phyloP scores from a whole-genome alignment of 1,140 invertebrate species.

The Venustaconcha ellipsiformis region DNA sequence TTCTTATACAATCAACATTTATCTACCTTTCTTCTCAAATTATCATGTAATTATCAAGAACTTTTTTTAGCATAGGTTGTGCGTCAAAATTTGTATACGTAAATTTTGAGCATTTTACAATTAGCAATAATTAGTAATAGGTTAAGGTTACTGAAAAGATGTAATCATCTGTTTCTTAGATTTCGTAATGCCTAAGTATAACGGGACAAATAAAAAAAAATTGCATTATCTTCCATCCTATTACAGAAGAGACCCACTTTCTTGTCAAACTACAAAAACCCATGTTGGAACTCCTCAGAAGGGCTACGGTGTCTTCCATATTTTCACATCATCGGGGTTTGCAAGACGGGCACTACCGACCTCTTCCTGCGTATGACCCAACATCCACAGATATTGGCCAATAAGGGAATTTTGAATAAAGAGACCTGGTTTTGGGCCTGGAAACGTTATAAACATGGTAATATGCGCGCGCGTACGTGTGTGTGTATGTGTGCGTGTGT shows the following conservation, averaged over 20 bases:
- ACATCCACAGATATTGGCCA: constrained; percentile 46
- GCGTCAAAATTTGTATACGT: no score
- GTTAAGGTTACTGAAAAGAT: no score
- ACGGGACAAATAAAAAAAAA: no score
- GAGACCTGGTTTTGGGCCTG: constrained; percentile 61
- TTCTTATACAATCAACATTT: no score
- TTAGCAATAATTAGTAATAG: no score
- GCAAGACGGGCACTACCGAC: constrained; percentile 58
- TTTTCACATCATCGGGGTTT: constrained; percentile 56
- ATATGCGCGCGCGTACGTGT: not conserved
- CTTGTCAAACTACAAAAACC: constrained; percentile 51
- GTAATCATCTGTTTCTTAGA: no score
- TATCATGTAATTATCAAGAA: no score
- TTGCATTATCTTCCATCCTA: not conserved
- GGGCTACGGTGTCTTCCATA: constrained; percentile 49
- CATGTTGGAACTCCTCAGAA: constrained; percentile 47
- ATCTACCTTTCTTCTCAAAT: no score
- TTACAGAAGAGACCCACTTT: constrained; percentile 40
- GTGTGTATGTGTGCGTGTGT: no score
- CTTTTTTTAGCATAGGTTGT: no score
- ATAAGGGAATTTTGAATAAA: constrained; percentile 44
- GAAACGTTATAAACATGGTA: constrained; percentile 48
- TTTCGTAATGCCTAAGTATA: no score
- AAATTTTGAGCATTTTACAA: no score
- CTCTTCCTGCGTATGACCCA: constrained; percentile 41